Conservation (phyloP, 2,888 invertebrate species). For the Anthrax anthrax region DNA sequence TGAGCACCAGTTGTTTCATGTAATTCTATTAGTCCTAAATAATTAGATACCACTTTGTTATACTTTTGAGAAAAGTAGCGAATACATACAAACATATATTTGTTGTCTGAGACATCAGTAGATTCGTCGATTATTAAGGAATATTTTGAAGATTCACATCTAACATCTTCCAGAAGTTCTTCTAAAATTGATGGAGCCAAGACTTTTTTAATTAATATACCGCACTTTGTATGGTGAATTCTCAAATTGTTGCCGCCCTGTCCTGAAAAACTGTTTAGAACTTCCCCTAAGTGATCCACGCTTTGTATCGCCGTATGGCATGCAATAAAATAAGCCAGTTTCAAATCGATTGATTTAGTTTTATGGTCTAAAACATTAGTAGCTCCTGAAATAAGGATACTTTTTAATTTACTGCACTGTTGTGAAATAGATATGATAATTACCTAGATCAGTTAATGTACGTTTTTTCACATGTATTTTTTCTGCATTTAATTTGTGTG, state of each 20-base stretch:
- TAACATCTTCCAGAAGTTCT: not conserved
- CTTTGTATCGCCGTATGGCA: not conserved
- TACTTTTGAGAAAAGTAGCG: too few species aligned
- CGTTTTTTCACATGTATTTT: not conserved
- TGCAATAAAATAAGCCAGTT: not conserved
- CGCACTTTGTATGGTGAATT: not conserved
- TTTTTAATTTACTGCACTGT: not conserved
- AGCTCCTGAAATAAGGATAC: not conserved
- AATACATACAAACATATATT: too few species aligned
- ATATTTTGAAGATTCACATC: not conserved
- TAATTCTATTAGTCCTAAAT: too few species aligned
- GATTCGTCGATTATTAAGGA: not conserved
- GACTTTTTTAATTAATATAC: not conserved
- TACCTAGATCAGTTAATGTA: not conserved
- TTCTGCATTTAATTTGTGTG: not conserved
- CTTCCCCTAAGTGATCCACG: not conserved
- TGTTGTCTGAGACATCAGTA: too few species aligned
- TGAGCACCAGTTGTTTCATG: too few species aligned
- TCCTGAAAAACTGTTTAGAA: not conserved
- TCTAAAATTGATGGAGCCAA: not conserved
- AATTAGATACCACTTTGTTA: too few species aligned
- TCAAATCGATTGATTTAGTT: not conserved
- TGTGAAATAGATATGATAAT: not conserved
- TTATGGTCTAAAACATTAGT: not conserved
- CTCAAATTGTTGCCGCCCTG: not conserved